phyloP scores from a whole-genome alignment of 2,888 invertebrate species.

The Pristionchus arcanus region DNA sequence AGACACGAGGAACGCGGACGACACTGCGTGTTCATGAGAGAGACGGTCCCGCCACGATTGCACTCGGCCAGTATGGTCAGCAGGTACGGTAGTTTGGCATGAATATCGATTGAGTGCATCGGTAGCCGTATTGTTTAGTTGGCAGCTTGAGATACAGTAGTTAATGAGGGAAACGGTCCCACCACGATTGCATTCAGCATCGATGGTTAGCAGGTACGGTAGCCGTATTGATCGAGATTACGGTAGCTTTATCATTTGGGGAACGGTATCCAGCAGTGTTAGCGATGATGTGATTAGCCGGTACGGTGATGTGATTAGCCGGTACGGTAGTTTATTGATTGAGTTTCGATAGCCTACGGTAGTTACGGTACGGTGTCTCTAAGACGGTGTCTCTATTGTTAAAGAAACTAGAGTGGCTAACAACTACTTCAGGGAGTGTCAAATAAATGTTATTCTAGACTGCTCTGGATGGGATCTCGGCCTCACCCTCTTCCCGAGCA shows the following conservation, averaged over 20 bases:
- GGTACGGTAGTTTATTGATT: constrained; percentile 31
- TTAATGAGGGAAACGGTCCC: constrained; percentile 35
- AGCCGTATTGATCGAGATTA: background rate
- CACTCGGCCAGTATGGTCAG: constrained; percentile 58
- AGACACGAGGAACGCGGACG: constrained; percentile 67
- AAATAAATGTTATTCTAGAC: constrained; percentile 40
- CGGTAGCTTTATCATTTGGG: too few species aligned
- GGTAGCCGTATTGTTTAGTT: background rate
- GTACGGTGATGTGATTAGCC: too few species aligned
- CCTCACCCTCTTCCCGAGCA: constrained; percentile 57
- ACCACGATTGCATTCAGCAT: constrained; percentile 60
- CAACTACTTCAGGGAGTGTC: background rate
- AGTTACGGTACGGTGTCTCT: too few species aligned
- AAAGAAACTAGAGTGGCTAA: too few species aligned
- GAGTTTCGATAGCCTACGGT: too few species aligned
- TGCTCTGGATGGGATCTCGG: constrained; percentile 69
- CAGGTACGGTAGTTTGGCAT: constrained; percentile 48
- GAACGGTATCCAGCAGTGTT: too few species aligned
- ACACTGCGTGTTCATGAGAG: constrained; percentile 67
- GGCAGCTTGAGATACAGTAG: background rate
- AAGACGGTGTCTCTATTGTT: too few species aligned
- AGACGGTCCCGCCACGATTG: constrained; percentile 57
- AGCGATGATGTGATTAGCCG: too few species aligned
- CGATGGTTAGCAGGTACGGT: constrained; percentile 43
- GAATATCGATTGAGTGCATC: too few species aligned